Evolutionary conservation across 2,113 vertebrate genomes (phyloP).

Genomic region (Reinhardtius hippoglossoides): DNA sequence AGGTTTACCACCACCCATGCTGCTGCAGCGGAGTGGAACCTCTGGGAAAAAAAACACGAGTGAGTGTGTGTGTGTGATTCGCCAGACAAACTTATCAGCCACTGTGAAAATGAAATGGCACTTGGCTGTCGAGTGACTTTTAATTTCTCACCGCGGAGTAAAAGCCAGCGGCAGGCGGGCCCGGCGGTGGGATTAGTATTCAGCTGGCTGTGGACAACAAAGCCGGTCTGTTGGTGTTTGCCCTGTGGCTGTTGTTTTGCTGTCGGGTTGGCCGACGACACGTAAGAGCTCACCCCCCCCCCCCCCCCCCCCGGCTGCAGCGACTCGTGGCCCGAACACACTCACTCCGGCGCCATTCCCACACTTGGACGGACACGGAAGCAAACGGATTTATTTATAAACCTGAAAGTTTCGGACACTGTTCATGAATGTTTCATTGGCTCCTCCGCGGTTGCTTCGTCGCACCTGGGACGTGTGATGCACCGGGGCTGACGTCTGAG

Average conservation of each 20-base stretch:
- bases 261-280: constrained; percentile 62
- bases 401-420: background rate
- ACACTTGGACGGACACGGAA: background rate
- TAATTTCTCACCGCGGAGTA: constrained; percentile 42
- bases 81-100: constrained; percentile 34
- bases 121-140: constrained; percentile 44
- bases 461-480: too few relatives aligned
- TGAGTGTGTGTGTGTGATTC: too few relatives aligned
- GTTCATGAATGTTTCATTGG: background rate
- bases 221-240: constrained; percentile 61
- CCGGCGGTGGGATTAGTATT: constrained; percentile 63
- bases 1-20: too few relatives aligned
- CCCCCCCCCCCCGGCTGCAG: constrained; percentile 39
- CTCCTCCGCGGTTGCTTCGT: background rate
- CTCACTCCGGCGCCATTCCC: constrained; percentile 2
- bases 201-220: constrained; percentile 51
- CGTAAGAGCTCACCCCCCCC: constrained; percentile 53
- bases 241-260: constrained; percentile 67
- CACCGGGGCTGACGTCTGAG: too few relatives aligned
- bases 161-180: constrained; percentile 15
- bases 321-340: constrained; percentile 27
- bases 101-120: constrained; percentile 31
- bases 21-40: too few relatives aligned
- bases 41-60: too few relatives aligned
- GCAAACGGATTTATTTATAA: too few relatives aligned